Conservation (phyloP, 2,797 vertebrate species). For the Anguilla anguilla region DNA sequence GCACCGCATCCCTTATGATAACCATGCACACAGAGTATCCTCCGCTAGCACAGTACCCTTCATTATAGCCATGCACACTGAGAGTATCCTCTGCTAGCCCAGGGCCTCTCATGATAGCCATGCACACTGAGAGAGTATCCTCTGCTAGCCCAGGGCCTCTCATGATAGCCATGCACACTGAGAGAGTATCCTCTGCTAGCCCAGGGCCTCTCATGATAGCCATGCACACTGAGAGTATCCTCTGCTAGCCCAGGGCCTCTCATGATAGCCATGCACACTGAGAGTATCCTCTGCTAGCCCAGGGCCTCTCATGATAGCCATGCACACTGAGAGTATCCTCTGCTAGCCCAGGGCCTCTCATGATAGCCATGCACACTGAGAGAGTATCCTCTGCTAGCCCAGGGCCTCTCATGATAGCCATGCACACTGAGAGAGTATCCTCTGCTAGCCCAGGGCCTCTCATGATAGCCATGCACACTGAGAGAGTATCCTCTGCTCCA, state of each 20-base stretch:
- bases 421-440: background rate
- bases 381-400: background rate
- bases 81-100: background rate
- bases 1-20: background rate
- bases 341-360: background rate
- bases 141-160: background rate
- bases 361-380: background rate
- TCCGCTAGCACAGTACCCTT: background rate
- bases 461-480: background rate
- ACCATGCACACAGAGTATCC: background rate
- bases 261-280: background rate
- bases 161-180: background rate
- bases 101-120: background rate
- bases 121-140: background rate
- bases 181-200: background rate
- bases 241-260: conserved; percentile 22
- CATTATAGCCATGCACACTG: background rate
- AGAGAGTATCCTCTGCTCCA: conserved; percentile 1
- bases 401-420: background rate
- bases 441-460: background rate
- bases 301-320: background rate
- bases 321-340: background rate
- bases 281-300: background rate
- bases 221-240: no score
- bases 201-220: no score